Conservation (phyloP, 2,113 vertebrate species). For the Semicossyphus pulcher region DNA sequence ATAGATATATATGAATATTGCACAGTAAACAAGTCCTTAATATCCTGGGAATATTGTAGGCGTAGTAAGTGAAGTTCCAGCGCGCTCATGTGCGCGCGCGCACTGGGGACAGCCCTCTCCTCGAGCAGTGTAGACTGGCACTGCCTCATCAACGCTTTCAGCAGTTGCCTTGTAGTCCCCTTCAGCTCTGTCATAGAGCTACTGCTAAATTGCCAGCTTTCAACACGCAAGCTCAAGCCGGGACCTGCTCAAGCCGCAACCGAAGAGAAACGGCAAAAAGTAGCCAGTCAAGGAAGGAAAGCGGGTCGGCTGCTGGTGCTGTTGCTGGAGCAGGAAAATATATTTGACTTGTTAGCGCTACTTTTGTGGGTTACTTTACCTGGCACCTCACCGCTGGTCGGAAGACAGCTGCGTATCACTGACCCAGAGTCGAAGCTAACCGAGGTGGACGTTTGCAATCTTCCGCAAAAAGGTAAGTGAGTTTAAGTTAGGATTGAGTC, state of each 20-base stretch:
- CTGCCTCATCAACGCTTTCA: not conserved
- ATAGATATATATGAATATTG: too few relatives aligned
- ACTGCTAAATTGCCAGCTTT: not conserved
- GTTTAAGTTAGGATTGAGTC: not conserved
- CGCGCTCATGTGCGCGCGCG: constrained; percentile 20
- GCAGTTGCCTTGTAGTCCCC: not conserved
- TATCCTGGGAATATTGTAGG: too few relatives aligned
- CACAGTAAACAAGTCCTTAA: too few relatives aligned
- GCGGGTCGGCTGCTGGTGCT: not conserved
- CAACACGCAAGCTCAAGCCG: constrained; percentile 52
- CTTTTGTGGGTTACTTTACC: not conserved
- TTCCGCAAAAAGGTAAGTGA: constrained; percentile 49
- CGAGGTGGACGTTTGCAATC: constrained; percentile 13
- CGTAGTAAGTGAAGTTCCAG: not conserved
- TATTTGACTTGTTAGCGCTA: not conserved
- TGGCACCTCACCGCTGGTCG: not conserved
- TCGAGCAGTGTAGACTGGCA: not conserved
- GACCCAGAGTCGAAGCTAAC: constrained; percentile 1
- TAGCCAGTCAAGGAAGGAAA: not conserved
- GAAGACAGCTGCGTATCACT: not conserved
- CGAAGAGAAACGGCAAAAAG: not conserved
- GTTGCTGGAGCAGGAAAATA: not conserved
- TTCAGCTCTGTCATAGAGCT: not conserved
- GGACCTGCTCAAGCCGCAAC: constrained; percentile 37
- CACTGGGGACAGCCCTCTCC: not conserved